Evolutionary conservation across 2,113 vertebrate species (phyloP).

Genomic region (Lanius collurio): DNA sequence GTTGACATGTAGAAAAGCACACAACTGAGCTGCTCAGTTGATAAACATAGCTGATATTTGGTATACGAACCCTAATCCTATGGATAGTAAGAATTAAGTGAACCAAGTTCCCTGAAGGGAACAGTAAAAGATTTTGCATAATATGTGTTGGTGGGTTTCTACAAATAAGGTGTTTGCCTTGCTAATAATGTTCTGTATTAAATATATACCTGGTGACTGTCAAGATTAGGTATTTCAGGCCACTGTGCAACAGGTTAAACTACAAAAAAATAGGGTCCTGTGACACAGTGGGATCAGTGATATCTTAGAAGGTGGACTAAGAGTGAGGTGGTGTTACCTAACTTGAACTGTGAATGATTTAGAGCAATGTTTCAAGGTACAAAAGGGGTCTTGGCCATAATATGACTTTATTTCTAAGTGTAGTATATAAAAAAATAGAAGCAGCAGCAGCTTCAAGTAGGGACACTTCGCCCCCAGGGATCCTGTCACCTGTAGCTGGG

Average conservation of each 20-base stretch:
- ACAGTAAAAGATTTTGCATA: background rate
- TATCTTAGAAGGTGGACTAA: background rate
- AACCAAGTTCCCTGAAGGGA: background rate
- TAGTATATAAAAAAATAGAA: background rate
- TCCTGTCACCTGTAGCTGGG: background rate
- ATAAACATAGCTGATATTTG: background rate
- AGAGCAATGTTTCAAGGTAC: background rate
- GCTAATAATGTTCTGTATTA: background rate
- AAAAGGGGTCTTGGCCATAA: background rate
- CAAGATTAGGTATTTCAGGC: background rate
- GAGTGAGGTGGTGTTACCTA: background rate
- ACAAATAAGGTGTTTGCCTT: background rate
- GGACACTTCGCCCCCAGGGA: background rate
- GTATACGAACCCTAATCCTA: background rate
- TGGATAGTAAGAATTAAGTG: background rate
- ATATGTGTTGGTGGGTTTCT: background rate
- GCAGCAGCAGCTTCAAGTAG: background rate
- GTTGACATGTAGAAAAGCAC: background rate
- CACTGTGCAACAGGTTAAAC: background rate
- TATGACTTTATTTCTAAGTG: background rate
- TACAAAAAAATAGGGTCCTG: background rate
- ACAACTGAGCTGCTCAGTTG: background rate
- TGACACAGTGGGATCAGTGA: background rate
- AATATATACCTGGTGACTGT: background rate
- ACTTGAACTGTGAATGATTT: background rate